Conservation (phyloP, 2,113 vertebrate genomes). For the Clupea harengus region DNA sequence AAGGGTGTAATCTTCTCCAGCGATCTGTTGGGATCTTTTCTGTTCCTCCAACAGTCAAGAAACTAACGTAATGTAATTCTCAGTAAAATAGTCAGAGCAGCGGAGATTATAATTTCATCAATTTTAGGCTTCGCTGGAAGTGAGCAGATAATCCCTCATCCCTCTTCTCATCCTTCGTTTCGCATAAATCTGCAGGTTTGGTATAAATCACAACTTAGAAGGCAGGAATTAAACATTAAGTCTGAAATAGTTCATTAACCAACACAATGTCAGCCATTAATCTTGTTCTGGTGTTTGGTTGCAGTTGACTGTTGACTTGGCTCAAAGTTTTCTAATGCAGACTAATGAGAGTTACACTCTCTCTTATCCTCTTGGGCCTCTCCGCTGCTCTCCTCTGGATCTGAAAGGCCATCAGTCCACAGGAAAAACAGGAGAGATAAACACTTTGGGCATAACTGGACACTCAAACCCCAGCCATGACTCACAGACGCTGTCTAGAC, state of each 20-base stretch:
- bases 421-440: not conserved
- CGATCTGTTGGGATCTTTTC: not conserved
- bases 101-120: not conserved
- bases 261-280: not conserved
- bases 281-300: not conserved
- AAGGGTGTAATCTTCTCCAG: not conserved
- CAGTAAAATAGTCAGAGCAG: not conserved
- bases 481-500: not conserved
- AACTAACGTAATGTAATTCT: not conserved
- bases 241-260: not conserved
- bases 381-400: not conserved
- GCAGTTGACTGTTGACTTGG: not conserved
- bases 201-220: slow-evolving; percentile 8
- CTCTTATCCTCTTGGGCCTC: not conserved
- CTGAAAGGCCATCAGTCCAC: not conserved
- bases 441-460: not conserved
- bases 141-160: not conserved
- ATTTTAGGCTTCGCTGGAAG: not conserved
- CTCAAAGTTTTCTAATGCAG: not conserved
- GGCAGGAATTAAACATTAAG: slow-evolving; percentile 12
- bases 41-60: not conserved
- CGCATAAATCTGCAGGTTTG: slow-evolving; percentile 1
- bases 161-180: not conserved
- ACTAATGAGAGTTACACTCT: not conserved
- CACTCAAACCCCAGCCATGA: not conserved